Conservation (phyloP, 2,888 invertebrate genomes). For the Schizotus pectinicornis region DNA sequence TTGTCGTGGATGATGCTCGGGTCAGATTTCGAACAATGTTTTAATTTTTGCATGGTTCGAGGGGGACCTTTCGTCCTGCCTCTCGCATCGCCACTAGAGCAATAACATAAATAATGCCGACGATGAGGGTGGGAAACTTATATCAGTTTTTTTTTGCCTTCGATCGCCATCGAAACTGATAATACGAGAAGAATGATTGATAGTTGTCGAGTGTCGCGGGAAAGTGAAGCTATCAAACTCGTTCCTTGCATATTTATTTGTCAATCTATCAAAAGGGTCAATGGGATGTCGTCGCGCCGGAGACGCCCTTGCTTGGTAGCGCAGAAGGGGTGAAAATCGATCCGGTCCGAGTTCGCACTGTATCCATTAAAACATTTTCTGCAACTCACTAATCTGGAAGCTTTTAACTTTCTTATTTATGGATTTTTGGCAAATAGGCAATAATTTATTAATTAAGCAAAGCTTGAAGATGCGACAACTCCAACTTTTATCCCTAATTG, state of each 20-base stretch:
- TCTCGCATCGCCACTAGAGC: background rate
- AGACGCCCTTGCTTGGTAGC: constrained; percentile 44
- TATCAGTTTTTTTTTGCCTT: background rate
- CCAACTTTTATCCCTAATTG: no score
- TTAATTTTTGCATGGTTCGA: constrained; percentile 22
- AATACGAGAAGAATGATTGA: background rate
- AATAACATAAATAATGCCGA: background rate
- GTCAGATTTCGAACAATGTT: constrained; percentile 31
- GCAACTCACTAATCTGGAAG: constrained; percentile 50
- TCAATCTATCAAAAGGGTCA: constrained; percentile 50
- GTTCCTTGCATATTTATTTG: constrained; percentile 51
- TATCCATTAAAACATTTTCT: constrained; percentile 52
- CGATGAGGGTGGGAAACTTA: constrained; percentile 8
- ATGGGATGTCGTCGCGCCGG: constrained; percentile 39
- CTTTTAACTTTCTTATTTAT: constrained; percentile 47
- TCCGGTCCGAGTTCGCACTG: constrained; percentile 45
- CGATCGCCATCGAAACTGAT: background rate
- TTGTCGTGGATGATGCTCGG: constrained; percentile 23
- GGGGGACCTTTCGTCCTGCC: constrained; percentile 8
- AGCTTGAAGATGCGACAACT: no score
- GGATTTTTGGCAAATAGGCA: constrained; percentile 27
- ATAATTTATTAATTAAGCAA: background rate
- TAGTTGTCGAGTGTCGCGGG: constrained; percentile 1
- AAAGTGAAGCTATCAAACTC: constrained; percentile 38
- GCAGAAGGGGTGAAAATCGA: constrained; percentile 52